Base-by-base conservation (phyloP, 2,113 vertebrate genomes). In the Megalops atlanticus region DNA sequence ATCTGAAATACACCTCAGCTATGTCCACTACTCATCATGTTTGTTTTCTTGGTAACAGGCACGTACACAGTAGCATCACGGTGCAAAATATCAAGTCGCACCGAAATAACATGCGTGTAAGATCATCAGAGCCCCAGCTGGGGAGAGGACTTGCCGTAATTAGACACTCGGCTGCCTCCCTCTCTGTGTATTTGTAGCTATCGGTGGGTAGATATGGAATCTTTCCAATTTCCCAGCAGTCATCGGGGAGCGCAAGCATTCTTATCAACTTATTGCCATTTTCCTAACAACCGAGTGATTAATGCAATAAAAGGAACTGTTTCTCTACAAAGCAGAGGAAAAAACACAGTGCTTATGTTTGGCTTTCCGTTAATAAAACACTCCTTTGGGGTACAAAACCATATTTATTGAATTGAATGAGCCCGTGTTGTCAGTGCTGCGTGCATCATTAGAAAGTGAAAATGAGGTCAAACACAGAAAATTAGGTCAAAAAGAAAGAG, bases 151-250 rank as follows among this genome's bases (percentile, higher is more conserved):
- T 11, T 35, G 38, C 52, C 31, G 39, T 78, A 78, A 78, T 78
- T 78, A 78, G 58, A 58, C 4, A 41, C 36, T 21, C 54, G 15
- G 15, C 54, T 27, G 39, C 76, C 54, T 12, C 38, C 36, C 14
- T 12, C 18, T 40, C 70, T 18, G 24, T 76, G 47, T 16, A n/a
- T 21, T 74, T 68, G 43, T 31, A 52, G n/a, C 12, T 77, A 74
- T 80, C 69, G 45, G 68, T 39, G 36, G 69, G 58, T 12, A 3
- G 38, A 77, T 18, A 69, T 74, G 58, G 73, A 80, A 79, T 6
- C 4, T 5, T 27, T 69, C 73, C 78, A 80, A 27, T 24, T n/a
- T 76, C 27, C 21, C 58, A 16, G 41, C n/a, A 70, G 73, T 43
- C 76, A 64, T 31, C 74, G 69, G n/a, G 58, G 58, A 64, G 58